Evolutionary conservation across 2,888 invertebrate species (phyloP), one percentile per base, ranked within the genome.

Genomic region (Chrysina gloriosa): DNA sequence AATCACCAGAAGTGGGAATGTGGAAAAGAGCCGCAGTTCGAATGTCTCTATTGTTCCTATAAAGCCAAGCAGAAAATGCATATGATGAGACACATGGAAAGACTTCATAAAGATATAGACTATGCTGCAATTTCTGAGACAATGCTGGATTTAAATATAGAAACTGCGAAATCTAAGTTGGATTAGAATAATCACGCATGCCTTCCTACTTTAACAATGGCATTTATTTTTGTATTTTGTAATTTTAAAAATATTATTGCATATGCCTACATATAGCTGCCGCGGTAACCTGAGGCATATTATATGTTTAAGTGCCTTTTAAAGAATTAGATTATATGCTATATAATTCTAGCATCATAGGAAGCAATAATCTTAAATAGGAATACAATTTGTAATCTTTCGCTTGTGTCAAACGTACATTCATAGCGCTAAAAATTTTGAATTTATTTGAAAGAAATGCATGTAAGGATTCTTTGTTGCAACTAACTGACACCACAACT

Each of bases 1-100:
- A 74, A 73, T 27, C 76, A 76, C 47, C 58, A 69, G 45, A 74
- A 75, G 39, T 76, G 73, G 73, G 74, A 92, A 83, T 92, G 92
- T 82, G 91, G 91, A 78, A 92, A 92, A 82, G 92, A 92, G 82
- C 92, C 92, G 11, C 91, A 91, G 83, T 92, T 92, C 82, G 89
- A 89, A 78, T 93, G 93, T 81, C 89, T 90, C 14, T 90, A 89
- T 83, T 92, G 92, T 83, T 89, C 89, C 11, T 91, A 92, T 82
- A 87, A 90, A 77, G 91, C 91, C 78, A 92, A 92, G 80, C 91
- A 91, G 82, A 92, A 92, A 85, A 91, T 91, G 90, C 91, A 92
- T 82, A 90, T 92, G 77, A 90, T 89, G 70, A 86, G 91, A 61
- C 92, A 92, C 50, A 92, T 92, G 89, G 92, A 92, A 83, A 86